Percentiles rank a stretch among this genome's conserved stretches.
phyloP scores from a whole-genome alignment of 2,888 invertebrate genomes.

The Sepiola atlantica region DNA sequence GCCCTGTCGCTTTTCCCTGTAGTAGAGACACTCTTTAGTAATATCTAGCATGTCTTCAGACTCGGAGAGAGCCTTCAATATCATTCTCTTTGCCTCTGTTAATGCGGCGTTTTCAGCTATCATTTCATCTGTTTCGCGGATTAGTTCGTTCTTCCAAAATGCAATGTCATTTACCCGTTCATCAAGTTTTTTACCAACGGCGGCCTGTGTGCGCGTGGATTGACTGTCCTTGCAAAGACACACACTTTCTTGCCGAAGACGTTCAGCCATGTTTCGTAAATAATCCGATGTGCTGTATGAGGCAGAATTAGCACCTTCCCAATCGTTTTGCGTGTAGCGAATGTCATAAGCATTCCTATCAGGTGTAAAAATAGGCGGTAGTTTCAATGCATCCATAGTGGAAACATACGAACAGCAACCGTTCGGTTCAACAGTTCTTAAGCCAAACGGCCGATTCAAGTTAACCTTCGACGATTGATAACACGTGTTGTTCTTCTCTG shows the following conservation, averaged over 20 bases:
- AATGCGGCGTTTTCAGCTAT: slow-evolving; percentile 85
- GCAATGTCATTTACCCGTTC: slow-evolving; percentile 93
- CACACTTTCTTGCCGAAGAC: slow-evolving; percentile 73
- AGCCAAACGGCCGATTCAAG: slow-evolving; percentile 67
- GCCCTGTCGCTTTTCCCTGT: slow-evolving; percentile 90
- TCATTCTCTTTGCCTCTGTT: slow-evolving; percentile 83
- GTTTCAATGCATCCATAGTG: slow-evolving; percentile 73
- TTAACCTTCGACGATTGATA: slow-evolving; percentile 73
- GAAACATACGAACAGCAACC: slow-evolving; percentile 69
- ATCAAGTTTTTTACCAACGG: slow-evolving; percentile 88
- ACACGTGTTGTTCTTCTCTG: slow-evolving; percentile 74
- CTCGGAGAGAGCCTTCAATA: slow-evolving; percentile 84
- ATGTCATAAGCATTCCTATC: slow-evolving; percentile 82
- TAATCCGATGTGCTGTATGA: slow-evolving; percentile 90
- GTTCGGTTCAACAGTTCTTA: slow-evolving; percentile 72
- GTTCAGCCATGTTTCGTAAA: slow-evolving; percentile 81
- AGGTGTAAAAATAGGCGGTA: slow-evolving; percentile 75
- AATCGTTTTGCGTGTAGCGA: slow-evolving; percentile 90
- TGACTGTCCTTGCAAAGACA: slow-evolving; percentile 75
- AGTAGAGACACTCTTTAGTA: slow-evolving; percentile 93
- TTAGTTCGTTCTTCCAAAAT: slow-evolving; percentile 90
- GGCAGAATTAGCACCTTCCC: slow-evolving; percentile 86
- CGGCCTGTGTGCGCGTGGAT: slow-evolving; percentile 78
- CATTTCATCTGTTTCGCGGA: slow-evolving; percentile 88
- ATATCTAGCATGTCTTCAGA: slow-evolving; percentile 93